Evolutionary conservation across 2,113 vertebrate genomes (phyloP).

Genomic region (Nothocercus julius): DNA sequence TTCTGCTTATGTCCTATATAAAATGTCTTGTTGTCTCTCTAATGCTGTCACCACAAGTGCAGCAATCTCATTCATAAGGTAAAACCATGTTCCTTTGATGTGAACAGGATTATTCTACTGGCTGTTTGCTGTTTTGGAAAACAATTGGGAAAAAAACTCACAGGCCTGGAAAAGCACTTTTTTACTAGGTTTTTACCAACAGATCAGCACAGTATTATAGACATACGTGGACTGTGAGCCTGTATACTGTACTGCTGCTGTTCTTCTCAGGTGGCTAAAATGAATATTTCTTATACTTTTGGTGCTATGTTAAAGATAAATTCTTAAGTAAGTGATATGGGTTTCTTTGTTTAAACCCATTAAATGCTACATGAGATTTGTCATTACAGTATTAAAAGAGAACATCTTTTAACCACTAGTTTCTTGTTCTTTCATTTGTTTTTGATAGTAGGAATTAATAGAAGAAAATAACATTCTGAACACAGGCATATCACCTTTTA

Average conservation of each 20-base stretch:
- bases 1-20: background rate
- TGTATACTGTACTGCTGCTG: background rate
- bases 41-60: background rate
- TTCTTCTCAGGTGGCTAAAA: background rate
- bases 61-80: background rate
- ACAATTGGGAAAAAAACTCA: background rate
- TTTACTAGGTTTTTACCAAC: background rate
- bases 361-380: background rate
- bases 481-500: background rate
- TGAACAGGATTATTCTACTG: background rate
- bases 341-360: background rate
- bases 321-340: background rate
- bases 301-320: background rate
- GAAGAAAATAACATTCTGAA: background rate
- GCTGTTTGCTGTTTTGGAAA: background rate
- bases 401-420: background rate
- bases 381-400: background rate
- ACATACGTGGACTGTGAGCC: background rate
- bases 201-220: background rate
- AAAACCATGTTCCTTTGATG: accelerated
- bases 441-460: background rate
- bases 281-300: background rate
- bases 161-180: background rate
- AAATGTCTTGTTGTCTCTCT: background rate
- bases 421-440: background rate